Conservation (phyloP, 2,888 invertebrate species). For the Lycophotia porphyrea region DNA sequence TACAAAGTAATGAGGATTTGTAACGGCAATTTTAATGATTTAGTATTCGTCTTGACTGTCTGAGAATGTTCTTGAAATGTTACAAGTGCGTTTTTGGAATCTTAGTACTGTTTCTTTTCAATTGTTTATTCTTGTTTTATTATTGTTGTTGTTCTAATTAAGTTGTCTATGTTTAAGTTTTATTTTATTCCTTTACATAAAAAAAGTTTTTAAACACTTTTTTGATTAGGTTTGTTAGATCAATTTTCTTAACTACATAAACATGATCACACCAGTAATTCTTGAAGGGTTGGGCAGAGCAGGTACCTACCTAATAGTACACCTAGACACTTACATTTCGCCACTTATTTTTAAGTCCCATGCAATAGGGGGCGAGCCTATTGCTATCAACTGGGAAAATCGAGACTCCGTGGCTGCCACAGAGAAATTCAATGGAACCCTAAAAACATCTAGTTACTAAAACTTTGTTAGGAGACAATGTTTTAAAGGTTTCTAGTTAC, state of each 20-base stretch:
- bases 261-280: not conserved
- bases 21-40: slow-evolving; percentile 76
- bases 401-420: too few species aligned
- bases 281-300: too few species aligned
- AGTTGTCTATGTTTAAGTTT: slow-evolving; percentile 6
- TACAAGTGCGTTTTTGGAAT: slow-evolving; percentile 42
- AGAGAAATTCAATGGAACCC: too few species aligned
- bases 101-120: slow-evolving; percentile 41
- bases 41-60: slow-evolving; percentile 62
- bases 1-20: slow-evolving; percentile 75
- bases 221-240: not conserved
- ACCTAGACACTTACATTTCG: too few species aligned
- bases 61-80: slow-evolving; percentile 55
- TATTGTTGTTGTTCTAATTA: slow-evolving; percentile 26
- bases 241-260: not conserved
- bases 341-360: too few species aligned
- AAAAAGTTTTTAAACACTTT: slow-evolving; percentile 1
- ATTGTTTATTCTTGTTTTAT: slow-evolving; percentile 50
- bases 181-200: slow-evolving; percentile 8
- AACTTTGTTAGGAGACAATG: too few species aligned
- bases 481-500: too few species aligned
- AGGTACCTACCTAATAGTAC: too few species aligned
- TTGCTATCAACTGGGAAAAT: too few species aligned
- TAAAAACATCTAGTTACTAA: too few species aligned
- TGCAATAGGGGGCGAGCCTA: too few species aligned